Evolutionary conservation across 1,140 invertebrate species (phyloP).

Genomic region (Scaptomyza montana): DNA sequence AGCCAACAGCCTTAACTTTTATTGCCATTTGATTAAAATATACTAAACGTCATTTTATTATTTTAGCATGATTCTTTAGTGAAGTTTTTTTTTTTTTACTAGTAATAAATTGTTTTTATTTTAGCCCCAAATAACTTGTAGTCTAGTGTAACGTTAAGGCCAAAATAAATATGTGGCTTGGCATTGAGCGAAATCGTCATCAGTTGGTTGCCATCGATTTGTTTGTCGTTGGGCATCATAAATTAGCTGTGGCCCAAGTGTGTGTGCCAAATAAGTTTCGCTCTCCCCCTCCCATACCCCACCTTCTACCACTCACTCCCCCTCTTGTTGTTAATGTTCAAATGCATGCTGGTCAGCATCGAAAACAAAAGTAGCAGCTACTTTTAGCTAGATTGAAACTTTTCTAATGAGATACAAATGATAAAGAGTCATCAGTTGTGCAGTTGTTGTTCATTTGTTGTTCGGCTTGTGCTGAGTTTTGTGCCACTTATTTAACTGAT

Average conservation of each 20-base stretch:
- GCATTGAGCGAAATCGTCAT: constrained; percentile 31
- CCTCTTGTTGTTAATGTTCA: not conserved
- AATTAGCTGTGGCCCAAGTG: constrained; percentile 52
- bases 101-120: no score
- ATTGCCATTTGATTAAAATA: no score
- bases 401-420: constrained; percentile 78
- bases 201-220: constrained; percentile 55
- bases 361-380: constrained; percentile 23
- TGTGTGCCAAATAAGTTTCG: constrained; percentile 42
- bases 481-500: constrained; percentile 69
- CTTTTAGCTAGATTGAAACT: constrained; percentile 66
- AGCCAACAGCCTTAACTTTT: no score
- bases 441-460: constrained; percentile 30
- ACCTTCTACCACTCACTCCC: not conserved
- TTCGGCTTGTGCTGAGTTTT: constrained; percentile 24
- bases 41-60: no score
- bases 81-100: no score
- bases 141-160: constrained; percentile 23
- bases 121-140: not conserved
- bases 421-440: constrained; percentile 73
- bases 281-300: not conserved
- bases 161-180: constrained; percentile 6
- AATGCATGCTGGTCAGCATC: constrained; percentile 50
- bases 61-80: no score
- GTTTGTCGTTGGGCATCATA: constrained; percentile 60